Base-by-base conservation (phyloP, 1,140 invertebrate genomes). In the Scaptomyza hsui region DNA sequence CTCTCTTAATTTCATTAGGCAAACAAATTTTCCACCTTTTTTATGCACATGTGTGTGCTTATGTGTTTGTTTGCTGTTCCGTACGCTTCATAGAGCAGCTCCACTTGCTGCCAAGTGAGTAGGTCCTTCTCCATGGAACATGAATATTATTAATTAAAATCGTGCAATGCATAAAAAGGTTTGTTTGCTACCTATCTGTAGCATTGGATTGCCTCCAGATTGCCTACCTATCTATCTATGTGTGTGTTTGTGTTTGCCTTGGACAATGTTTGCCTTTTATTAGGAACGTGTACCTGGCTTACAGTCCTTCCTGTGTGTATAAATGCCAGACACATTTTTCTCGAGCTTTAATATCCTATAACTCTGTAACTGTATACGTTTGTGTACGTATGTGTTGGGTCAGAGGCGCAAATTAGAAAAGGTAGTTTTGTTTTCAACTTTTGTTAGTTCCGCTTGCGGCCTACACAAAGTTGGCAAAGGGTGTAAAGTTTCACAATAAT, bases 81-180 rank as follows among this genome's bases (percentile, higher is more conserved):
- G 39, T 63, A 15, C 13, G 52, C 51, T 55, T 15, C 35, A 42
- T 3, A 18, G 68, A 29, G 19, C 35, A 53, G 35, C 19, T 47
- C 19, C 44, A 24, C 19, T 24, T 47, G 44, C 37, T 55, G 37
- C 18, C 18, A 53, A 53, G 19, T 39, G 18, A 32, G 48, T 9
- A 18, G 48, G 15, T 52, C 32, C 12, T 37, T 19, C 29, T 16
- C 35, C 0, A 29, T 29, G 39, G 48, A 44, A 70, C 77, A 78
- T 75, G 78, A 88, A 80, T 77, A 78, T 77, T 89, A 89, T 89
- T 89, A 89, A 89, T 89, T 89, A 89, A 89, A 89, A 86, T 89
- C 86, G 86, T 89, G 86, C 81, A 75, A 65, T 74, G 86, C 75
- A 89, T 89, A 63, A 89, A 82, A 82, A 62, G 67, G 78, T 69